Percentiles rank a stretch among this genome's conserved stretches.
phyloP scores from a whole-genome alignment of 2,113 vertebrate species.

The Numida meleagris region DNA sequence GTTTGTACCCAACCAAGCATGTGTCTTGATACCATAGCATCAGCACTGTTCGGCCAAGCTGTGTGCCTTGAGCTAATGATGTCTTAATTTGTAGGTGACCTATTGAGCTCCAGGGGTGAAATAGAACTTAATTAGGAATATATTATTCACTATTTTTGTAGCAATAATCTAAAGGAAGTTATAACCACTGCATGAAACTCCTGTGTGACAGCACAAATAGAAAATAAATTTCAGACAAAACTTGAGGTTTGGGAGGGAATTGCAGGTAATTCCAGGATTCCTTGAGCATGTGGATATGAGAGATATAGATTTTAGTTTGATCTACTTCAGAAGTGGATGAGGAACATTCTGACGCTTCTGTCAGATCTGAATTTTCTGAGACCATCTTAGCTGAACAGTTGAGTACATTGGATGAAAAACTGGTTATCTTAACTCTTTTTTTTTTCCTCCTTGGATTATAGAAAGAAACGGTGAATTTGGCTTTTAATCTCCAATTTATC shows the following conservation, averaged over 20 bases:
- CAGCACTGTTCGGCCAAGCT: not conserved
- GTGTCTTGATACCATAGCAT: not conserved
- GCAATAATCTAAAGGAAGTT: not conserved
- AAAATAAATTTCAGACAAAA: not conserved
- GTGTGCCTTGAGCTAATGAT: not conserved
- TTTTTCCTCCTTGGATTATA: not conserved
- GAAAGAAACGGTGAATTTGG: not conserved
- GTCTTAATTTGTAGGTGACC: not conserved
- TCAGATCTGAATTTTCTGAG: conserved; percentile 43
- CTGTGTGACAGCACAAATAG: not conserved
- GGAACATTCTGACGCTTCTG: conserved; percentile 16
- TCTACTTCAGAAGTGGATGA: conserved; percentile 9
- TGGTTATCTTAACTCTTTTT: not conserved
- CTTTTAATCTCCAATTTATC: not conserved
- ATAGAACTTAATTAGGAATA: not conserved
- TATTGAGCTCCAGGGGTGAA: not conserved
- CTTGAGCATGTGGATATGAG: not conserved
- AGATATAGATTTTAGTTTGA: not conserved
- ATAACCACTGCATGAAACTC: not conserved
- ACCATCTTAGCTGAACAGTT: not conserved
- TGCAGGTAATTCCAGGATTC: not conserved
- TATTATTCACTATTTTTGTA: not conserved
- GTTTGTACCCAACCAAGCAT: not conserved
- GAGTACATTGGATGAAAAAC: not conserved
- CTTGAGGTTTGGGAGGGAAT: not conserved